Percentiles rank a stretch among this genome's conserved stretches.
These are phyloP conservation scores for Petrocephalus sullivani DNA, from an alignment of 2,797 vertebrate species.

Conservation along the genomic window DNA sequence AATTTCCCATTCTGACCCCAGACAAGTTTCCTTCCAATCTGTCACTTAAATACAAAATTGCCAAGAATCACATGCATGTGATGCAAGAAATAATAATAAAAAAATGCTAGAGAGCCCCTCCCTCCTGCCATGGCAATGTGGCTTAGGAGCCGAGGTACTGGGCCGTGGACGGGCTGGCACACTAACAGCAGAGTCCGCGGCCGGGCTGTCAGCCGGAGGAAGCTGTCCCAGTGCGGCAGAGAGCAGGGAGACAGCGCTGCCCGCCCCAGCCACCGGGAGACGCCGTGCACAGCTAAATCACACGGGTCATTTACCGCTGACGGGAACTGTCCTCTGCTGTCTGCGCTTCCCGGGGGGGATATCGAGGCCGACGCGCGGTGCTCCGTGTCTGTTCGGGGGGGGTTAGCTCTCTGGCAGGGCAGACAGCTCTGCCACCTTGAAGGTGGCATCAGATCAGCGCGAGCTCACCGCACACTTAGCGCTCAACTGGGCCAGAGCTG, in stretches of 20 bases:
- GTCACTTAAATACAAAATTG: background rate
- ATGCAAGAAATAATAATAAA: background rate
- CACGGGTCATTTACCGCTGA: slow-evolving; percentile 66
- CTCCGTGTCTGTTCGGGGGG: slow-evolving; percentile 25
- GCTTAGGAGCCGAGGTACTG: background rate
- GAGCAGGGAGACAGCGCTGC: slow-evolving; percentile 45
- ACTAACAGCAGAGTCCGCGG: slow-evolving; percentile 31
- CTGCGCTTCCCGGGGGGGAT: slow-evolving; percentile 48
- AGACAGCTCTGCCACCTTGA: slow-evolving; percentile 14
- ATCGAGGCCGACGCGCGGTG: slow-evolving; percentile 29
- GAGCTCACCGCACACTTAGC: background rate
- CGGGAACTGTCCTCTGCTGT: slow-evolving; percentile 63
- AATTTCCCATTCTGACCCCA: background rate
- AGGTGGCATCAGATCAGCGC: slow-evolving; percentile 34
- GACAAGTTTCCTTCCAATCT: background rate
- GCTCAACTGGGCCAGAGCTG: background rate
- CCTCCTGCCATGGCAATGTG: slow-evolving; percentile 24
- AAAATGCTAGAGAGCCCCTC: background rate
- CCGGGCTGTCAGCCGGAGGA: slow-evolving; percentile 49
- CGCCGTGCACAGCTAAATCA: slow-evolving; percentile 50
- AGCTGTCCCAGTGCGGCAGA: slow-evolving; percentile 26
- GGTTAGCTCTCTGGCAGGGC: slow-evolving; percentile 18
- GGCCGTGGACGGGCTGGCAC: slow-evolving; percentile 19
- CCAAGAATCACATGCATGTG: background rate
- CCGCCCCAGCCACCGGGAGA: slow-evolving; percentile 41